Evolutionary conservation across 2,888 invertebrate genomes (phyloP).

Genomic region (Beris morrisii): DNA sequence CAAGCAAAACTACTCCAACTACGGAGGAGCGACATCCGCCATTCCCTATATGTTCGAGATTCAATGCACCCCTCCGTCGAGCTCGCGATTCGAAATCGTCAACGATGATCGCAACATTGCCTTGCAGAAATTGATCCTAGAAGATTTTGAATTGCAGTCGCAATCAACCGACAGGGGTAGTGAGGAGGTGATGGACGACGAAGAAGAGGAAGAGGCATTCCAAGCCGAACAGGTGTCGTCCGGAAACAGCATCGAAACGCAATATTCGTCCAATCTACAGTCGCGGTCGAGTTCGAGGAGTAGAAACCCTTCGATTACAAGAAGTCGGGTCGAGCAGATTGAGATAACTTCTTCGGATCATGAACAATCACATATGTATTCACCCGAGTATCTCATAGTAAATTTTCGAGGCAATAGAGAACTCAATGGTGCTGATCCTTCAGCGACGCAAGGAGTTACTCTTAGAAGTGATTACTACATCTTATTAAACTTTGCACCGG

Average conservation of each 20-base stretch:
- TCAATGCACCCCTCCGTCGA: slow-evolving; percentile 9
- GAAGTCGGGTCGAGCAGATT: not conserved
- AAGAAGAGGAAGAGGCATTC: not conserved
- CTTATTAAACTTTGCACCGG: slow-evolving; percentile 14
- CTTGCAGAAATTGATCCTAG: slow-evolving; percentile 19
- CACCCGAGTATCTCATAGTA: slow-evolving; percentile 11
- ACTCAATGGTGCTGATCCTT: not conserved
- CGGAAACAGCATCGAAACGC: slow-evolving; percentile 9
- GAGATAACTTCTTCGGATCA: not conserved
- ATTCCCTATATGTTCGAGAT: not conserved
- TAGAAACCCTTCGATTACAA: not conserved
- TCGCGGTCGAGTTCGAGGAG: not conserved
- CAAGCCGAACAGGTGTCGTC: not conserved
- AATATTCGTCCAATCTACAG: slow-evolving; percentile 1
- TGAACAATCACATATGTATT: not conserved
- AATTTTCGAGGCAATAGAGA: slow-evolving; percentile 7
- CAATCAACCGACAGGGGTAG: slow-evolving; percentile 30
- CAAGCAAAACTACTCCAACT: slow-evolving; percentile 3
- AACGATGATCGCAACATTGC: not conserved
- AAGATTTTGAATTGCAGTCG: slow-evolving; percentile 31
- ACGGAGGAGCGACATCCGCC: not conserved
- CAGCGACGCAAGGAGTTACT: not conserved
- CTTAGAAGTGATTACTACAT: slow-evolving; percentile 19
- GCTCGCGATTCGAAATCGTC: not conserved
- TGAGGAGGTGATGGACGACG: slow-evolving; percentile 7